These are phyloP conservation scores for Stylophora pistillata DNA, from an alignment of 64 coral and sea anemone species.

Conservation along the genomic window DNA sequence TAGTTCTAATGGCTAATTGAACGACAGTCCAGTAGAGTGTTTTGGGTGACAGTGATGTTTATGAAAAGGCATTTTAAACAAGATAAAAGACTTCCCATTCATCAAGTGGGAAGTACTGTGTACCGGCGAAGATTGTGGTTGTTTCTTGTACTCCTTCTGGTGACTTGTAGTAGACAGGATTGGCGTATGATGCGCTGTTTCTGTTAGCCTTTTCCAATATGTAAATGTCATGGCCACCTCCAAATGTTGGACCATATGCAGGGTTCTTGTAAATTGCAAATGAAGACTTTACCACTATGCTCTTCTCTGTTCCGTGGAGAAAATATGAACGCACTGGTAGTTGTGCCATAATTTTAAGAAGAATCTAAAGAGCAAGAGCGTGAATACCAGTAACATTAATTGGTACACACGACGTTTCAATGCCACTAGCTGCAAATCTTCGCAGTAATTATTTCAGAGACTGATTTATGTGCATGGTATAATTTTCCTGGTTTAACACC, in stretches of 20 bases:
- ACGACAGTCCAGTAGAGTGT: too few species aligned
- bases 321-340: background rate
- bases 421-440: too few species aligned
- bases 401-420: too few species aligned
- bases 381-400: too few species aligned
- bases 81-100: background rate
- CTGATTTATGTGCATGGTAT: too few species aligned
- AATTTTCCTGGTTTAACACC: too few species aligned
- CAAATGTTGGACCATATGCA: background rate
- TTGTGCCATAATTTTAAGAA: background rate
- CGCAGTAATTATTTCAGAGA: too few species aligned
- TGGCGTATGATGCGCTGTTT: background rate
- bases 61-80: too few species aligned
- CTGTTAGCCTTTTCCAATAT: background rate
- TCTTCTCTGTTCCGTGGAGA: background rate
- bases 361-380: background rate
- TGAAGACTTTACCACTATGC: background rate
- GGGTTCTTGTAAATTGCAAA: background rate
- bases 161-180: background rate
- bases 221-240: background rate
- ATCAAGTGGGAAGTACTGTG: background rate
- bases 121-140: background rate
- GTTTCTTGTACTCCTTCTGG: background rate
- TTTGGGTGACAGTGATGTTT: too few species aligned
- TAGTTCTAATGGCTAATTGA: too few species aligned